Evolutionary conservation across 2,888 invertebrate species (phyloP), one percentile per base, ranked within the genome.

Genomic region (Torymus texanus): DNA sequence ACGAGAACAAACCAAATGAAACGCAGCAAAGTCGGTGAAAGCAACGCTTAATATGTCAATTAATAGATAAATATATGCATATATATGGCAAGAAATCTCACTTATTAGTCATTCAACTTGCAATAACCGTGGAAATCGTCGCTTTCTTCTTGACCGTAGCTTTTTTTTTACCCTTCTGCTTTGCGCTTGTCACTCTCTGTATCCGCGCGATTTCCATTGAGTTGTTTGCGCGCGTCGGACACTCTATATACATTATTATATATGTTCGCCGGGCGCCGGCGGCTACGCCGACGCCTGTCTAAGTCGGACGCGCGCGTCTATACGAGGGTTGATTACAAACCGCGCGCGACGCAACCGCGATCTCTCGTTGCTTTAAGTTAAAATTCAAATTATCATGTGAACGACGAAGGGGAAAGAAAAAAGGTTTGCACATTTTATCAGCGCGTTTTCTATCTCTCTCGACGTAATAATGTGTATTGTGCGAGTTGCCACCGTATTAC

Each of bases 181-280:
- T n/a, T n/a, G n/a, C n/a, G n/a, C n/a, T n/a, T n/a, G n/a, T n/a
- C n/a, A n/a, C n/a, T n/a, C n/a, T n/a, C 51, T 59, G 21, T n/a
- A 66, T 56, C 13, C 41, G 18, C 29, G 66, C 66, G 61, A 59
- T 72, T 78, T 72, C 41, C 72, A 78, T 66, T 53, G 59, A 74
- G 14, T 78, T 78, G 78, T 78, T 78, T 78, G 68, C 68, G 55
- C 55, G 41, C 41, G 21, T 21, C 16, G 78, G 24, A 18, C 53
- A 65, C 58, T 50, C 59, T n/a, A 5, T 41, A 41, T 41, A 41
- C 8, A 41, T 41, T 5, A 3, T 29, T 29, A 41, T 21, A 21
- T 21, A 21, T 29, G 10, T 1, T 41, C 5, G 41, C 41, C 41
- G 24, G 61, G 68, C 56, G 78, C 62, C 73, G 24, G 0, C 77